Conservation (phyloP, 2,888 invertebrate genomes). For the Lithosia quadra region DNA sequence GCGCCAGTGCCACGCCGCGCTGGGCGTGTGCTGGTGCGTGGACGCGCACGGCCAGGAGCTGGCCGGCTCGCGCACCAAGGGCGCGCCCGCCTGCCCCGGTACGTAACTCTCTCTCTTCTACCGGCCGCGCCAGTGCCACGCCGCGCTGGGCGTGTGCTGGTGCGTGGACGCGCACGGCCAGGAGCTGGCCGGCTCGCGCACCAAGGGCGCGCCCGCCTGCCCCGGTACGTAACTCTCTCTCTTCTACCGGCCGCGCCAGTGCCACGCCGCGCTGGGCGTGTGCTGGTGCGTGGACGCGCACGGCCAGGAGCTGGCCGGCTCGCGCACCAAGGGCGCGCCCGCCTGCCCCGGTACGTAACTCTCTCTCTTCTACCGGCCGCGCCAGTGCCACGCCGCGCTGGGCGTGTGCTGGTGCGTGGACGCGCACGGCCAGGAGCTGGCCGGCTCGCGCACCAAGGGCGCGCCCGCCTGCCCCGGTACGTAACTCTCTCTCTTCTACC, state of each 20-base stretch:
- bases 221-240: conserved; percentile 31
- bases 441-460: conserved; percentile 93
- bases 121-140: background rate
- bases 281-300: conserved; percentile 79
- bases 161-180: conserved; percentile 91
- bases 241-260: conserved; percentile 30
- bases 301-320: conserved; percentile 95
- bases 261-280: background rate
- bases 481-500: conserved; percentile 39
- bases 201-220: conserved; percentile 87
- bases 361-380: conserved; percentile 34
- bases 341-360: conserved; percentile 39
- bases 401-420: background rate
- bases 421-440: conserved; percentile 95
- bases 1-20: conserved; percentile 95
- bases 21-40: conserved; percentile 97
- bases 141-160: background rate
- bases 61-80: conserved; percentile 94
- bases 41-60: conserved; percentile 96
- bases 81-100: conserved; percentile 65
- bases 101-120: conserved; percentile 38
- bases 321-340: conserved; percentile 91
- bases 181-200: conserved; percentile 94
- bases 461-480: conserved; percentile 62
- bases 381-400: background rate